These are phyloP conservation scores for Seira sanloemensis DNA, from an alignment of 2,888 invertebrate species.

Conservation along the genomic window DNA sequence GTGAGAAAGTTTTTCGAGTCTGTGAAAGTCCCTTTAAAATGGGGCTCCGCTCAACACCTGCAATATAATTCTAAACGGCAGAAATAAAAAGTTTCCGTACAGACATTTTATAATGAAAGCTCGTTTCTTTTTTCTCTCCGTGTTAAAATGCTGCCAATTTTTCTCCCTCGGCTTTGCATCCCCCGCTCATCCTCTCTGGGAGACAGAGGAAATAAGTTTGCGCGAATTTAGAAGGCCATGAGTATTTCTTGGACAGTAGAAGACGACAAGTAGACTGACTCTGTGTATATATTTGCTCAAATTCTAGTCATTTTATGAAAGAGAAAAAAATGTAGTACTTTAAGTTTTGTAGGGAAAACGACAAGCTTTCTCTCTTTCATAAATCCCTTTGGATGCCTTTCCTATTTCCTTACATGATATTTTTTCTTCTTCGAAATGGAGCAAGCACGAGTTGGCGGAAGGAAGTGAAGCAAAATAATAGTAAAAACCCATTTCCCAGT, in stretches of 20 bases:
- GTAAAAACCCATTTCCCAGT: constrained; percentile 5
- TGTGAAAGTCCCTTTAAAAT: background rate
- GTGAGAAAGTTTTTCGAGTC: background rate
- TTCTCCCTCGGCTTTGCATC: background rate
- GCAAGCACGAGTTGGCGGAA: no score
- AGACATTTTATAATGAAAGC: background rate
- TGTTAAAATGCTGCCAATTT: constrained; percentile 1
- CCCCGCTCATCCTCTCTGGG: no score
- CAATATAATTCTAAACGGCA: background rate
- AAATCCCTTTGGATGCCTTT: constrained; percentile 14
- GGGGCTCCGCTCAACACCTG: background rate
- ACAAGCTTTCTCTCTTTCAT: background rate
- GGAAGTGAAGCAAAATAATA: background rate
- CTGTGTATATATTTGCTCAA: background rate
- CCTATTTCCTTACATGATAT: background rate
- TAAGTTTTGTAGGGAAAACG: background rate
- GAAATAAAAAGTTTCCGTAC: background rate
- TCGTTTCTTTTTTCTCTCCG: no score
- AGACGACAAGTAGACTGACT: background rate
- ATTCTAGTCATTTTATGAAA: background rate
- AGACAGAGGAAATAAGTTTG: background rate
- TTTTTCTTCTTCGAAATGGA: no score
- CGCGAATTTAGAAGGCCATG: background rate
- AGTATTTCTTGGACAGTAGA: background rate
- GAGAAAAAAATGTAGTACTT: constrained; percentile 1